phyloP scores from a whole-genome alignment of 2,888 invertebrate genomes.

The Trachelus stipa region DNA sequence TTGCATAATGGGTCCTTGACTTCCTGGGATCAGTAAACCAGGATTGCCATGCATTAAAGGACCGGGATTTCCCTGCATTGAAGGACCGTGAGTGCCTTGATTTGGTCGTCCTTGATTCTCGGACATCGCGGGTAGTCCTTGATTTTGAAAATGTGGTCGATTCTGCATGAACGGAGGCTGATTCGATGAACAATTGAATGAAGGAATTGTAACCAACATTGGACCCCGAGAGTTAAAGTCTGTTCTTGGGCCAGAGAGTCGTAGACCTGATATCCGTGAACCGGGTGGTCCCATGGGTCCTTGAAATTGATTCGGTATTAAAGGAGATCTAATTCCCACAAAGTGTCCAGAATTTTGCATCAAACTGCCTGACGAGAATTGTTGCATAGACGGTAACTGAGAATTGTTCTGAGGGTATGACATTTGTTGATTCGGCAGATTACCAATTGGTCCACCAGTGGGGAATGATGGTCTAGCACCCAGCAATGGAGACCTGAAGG shows the following conservation, averaged over 20 bases:
- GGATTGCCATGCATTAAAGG: conserved; percentile 33
- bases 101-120: conserved; percentile 37
- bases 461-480: conserved; percentile 52
- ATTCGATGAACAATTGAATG: conserved; percentile 48
- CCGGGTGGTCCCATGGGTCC: conserved; percentile 42
- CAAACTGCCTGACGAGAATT: conserved; percentile 9
- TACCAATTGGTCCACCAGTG: conserved; percentile 39
- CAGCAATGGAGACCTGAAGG: conserved; percentile 46
- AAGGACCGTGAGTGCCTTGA: conserved; percentile 35
- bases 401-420: conserved; percentile 44
- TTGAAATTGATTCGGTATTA: conserved; percentile 50
- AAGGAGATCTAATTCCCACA: conserved; percentile 44
- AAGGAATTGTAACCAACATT: conserved; percentile 26
- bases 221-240: conserved; percentile 52
- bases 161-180: conserved; percentile 32
- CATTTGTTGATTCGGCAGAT: conserved; percentile 47
- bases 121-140: conserved; percentile 32
- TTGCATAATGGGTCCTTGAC: conserved; percentile 36
- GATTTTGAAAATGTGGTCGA: conserved; percentile 43
- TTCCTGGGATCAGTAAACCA: conserved; percentile 22
- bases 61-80: conserved; percentile 43
- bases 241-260: conserved; percentile 43
- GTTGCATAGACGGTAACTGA: conserved; percentile 20
- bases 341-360: conserved; percentile 47
- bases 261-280: conserved; percentile 29